Evolutionary conservation across 2,888 invertebrate species (phyloP).

Genomic region (Rosalia funebris): DNA sequence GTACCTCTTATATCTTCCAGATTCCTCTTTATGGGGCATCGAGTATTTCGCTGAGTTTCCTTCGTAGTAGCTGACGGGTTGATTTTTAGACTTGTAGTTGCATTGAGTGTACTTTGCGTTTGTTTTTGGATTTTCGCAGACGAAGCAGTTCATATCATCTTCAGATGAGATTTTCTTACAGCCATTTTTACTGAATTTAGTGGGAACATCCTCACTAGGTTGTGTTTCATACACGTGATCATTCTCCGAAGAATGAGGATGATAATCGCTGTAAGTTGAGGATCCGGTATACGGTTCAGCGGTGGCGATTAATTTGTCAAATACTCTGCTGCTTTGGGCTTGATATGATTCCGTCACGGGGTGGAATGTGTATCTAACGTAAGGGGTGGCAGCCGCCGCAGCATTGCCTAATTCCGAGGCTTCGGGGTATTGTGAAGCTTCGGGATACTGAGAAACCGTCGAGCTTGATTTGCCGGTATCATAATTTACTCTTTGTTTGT

Average conservation of each 20-base stretch:
- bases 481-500: constrained; percentile 47
- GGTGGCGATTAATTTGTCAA: constrained; percentile 44
- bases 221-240: constrained; percentile 40
- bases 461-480: constrained; percentile 53
- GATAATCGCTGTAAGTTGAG: background rate
- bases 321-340: constrained; percentile 47
- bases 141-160: constrained; percentile 65
- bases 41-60: constrained; percentile 58
- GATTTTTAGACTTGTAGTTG: constrained; percentile 67
- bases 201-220: constrained; percentile 48
- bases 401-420: background rate
- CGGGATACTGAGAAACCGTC: constrained; percentile 50
- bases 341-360: constrained; percentile 42
- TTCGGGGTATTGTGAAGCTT: constrained; percentile 27
- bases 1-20: constrained; percentile 63
- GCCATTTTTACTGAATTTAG: constrained; percentile 59
- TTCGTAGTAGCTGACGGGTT: constrained; percentile 60
- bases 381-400: constrained; percentile 50
- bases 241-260: background rate
- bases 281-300: constrained; percentile 41
- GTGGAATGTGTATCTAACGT: constrained; percentile 61
- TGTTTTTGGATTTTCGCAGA: constrained; percentile 67
- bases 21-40: constrained; percentile 45
- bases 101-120: constrained; percentile 70
- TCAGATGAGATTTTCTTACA: constrained; percentile 69